Percentiles rank a stretch among this genome's conserved stretches.
These are phyloP conservation scores for Pherbina coryleti DNA, from an alignment of 2,888 invertebrate genomes.

Conservation along the genomic window DNA sequence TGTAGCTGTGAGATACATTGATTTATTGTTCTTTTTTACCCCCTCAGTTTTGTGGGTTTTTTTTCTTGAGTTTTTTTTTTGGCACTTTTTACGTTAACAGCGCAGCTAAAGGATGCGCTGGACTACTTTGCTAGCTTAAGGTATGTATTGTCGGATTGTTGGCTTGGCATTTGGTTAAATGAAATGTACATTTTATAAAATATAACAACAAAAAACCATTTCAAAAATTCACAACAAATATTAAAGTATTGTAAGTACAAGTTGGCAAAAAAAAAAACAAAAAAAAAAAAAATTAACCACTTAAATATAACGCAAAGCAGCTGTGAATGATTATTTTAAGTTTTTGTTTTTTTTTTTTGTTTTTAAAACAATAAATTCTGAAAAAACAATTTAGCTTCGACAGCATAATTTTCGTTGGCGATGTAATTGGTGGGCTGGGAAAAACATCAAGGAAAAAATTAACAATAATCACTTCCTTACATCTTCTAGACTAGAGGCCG, in stretches of 20 bases:
- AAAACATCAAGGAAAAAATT: too few relatives aligned
- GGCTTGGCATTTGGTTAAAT: conserved; percentile 38
- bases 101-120: conserved; percentile 20
- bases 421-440: too few relatives aligned
- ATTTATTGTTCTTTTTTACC: conserved; percentile 57
- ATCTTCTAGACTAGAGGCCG: too few relatives aligned
- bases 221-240: neutral
- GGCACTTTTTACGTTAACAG: neutral
- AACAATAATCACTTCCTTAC: too few relatives aligned
- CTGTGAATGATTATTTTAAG: neutral
- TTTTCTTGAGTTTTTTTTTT: conserved; percentile 9
- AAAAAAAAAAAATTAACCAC: neutral
- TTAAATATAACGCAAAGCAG: conserved; percentile 4
- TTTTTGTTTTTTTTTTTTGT: neutral
- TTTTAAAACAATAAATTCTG: neutral
- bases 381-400: too few relatives aligned
- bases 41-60: neutral
- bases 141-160: conserved; percentile 33
- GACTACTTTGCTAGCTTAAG: conserved; percentile 34
- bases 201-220: neutral
- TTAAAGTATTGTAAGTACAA: neutral
- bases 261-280: neutral
- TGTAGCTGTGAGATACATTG: conserved; percentile 53
- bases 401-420: too few relatives aligned
- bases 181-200: conserved; percentile 48